Conservation (phyloP, 2,888 invertebrate genomes). For the Chrysolina oricalcia region DNA sequence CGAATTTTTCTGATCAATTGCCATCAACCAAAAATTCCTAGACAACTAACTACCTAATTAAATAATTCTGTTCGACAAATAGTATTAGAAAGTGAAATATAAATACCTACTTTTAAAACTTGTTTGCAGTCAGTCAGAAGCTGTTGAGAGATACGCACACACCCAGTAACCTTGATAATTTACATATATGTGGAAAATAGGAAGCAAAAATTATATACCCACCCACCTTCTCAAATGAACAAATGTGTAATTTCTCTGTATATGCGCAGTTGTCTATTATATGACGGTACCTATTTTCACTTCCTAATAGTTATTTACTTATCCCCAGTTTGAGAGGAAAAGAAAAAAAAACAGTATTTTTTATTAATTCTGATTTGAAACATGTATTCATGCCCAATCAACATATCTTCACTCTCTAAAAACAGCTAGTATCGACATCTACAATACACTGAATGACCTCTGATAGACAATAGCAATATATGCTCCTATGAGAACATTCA, state of each 20-base stretch:
- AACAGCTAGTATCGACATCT: too few species aligned
- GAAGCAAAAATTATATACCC: neutral
- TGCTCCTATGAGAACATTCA: too few species aligned
- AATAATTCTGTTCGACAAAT: neutral
- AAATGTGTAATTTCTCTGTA: neutral
- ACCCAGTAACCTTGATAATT: constrained; percentile 1
- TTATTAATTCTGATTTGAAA: too few species aligned
- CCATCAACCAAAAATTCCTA: neutral
- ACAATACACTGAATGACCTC: too few species aligned
- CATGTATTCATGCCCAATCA: too few species aligned
- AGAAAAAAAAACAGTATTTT: too few species aligned
- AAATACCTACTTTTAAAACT: constrained; percentile 7
- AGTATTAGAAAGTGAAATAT: neutral
- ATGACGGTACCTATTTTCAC: too few species aligned
- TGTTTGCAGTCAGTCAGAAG: neutral
- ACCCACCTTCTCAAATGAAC: neutral
- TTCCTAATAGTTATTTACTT: too few species aligned
- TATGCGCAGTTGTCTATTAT: too few species aligned
- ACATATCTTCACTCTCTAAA: too few species aligned
- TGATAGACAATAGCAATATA: too few species aligned
- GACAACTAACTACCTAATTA: neutral
- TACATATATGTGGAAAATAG: neutral
- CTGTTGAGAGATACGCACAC: neutral
- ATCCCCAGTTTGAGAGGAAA: too few species aligned
- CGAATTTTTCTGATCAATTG: neutral